These are phyloP conservation scores for Boloria euphrosyne DNA, from an alignment of 2,888 invertebrate genomes.

Conservation along the genomic window DNA sequence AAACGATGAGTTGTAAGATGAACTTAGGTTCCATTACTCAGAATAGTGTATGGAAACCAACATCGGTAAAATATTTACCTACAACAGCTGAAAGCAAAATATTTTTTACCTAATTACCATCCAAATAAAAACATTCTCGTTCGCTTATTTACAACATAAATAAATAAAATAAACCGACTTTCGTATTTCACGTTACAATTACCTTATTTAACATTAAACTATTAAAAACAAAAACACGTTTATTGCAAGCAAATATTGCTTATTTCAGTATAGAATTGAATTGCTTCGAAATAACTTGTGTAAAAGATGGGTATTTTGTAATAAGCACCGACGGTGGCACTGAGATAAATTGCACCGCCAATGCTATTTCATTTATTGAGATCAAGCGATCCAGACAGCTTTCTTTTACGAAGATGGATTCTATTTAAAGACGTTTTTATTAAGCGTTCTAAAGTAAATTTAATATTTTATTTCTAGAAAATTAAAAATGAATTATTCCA, in stretches of 20 bases:
- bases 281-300: background rate
- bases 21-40: too few species aligned
- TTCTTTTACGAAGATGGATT: constrained; percentile 22
- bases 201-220: background rate
- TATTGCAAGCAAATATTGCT: background rate
- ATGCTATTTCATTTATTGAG: constrained; percentile 26
- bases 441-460: constrained; percentile 4
- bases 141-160: too few species aligned
- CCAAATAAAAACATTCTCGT: too few species aligned
- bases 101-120: too few species aligned
- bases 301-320: constrained; percentile 12
- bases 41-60: too few species aligned
- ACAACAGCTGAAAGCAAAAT: too few species aligned
- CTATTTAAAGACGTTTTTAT: constrained; percentile 15
- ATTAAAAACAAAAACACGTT: background rate
- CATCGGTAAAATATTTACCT: too few species aligned
- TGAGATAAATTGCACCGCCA: constrained; percentile 23
- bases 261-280: background rate
- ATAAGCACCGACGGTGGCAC: constrained; percentile 8
- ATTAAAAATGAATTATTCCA: too few species aligned
- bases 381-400: constrained; percentile 20
- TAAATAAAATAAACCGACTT: too few species aligned
- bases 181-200: background rate
- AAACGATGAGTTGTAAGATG: too few species aligned
- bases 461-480: background rate